Evolutionary conservation across 2,113 vertebrate species (phyloP), one percentile per base, ranked within the genome.

Genomic region (Thalassarche chlororhynchos): DNA sequence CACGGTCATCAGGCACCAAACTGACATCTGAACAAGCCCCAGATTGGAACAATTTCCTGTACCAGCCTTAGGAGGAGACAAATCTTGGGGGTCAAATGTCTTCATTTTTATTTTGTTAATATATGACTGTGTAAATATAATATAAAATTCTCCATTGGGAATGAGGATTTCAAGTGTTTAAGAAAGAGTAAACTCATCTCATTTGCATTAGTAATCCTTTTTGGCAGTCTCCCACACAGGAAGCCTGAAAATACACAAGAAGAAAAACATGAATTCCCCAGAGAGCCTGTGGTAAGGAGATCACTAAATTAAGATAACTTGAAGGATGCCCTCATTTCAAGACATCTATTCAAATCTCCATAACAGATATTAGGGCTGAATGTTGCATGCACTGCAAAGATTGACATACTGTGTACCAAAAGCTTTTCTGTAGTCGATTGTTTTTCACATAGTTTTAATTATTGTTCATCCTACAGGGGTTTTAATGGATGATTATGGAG

Each of bases 231-330:
- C 24, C 52, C 32, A n/a, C 28, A 69, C 34, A 91, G 76, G 84
- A 95, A 97, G 75, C 31, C 84, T 91, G 38, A 97, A 97, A 92
- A 95, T 84, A 68, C 16, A 62, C 54, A 52, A 70, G 61, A 51
- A 75, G 28, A 29, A 75, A 93, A 87, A 64, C 42, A 88, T n/a
- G 4, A 84, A 87, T 70, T 79, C 88, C 46, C 55, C 62, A 90
- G 82, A 78, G 58, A 92, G 5, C 58, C 52, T 86, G 58, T 90
- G 86, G 71, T 75, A 75, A 87, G 74, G 34, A 85, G n/a, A 90
- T 86, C 17, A 38, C 54, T 70, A 74, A 74, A 83, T 77, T 52
- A 85, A 76, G 40, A 83, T 62, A 83, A 80, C 17, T 54, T 75
- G 46, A 83, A 90, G 68, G 29, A 65, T 74, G 29, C 19, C 11